These are phyloP conservation scores for Pachymerium ferrugineum DNA, from an alignment of 2,888 invertebrate species.

Conservation along the genomic window DNA sequence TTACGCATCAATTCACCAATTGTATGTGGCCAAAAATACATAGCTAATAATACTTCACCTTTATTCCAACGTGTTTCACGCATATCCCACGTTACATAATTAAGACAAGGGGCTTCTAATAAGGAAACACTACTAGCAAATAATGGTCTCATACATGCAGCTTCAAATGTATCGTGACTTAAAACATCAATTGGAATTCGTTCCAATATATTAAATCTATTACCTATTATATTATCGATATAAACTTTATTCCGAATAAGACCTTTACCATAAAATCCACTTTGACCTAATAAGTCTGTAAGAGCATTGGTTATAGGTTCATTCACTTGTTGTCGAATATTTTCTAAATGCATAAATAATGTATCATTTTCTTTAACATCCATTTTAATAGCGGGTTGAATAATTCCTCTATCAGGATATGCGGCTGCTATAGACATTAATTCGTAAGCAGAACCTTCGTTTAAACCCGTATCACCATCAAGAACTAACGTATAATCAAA, in stretches of 20 bases:
- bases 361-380: conserved; percentile 34
- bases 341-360: conserved; percentile 36
- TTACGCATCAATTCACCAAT: conserved; percentile 34
- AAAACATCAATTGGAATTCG: conserved; percentile 36
- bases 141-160: conserved; percentile 35
- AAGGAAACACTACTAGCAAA: conserved; percentile 35
- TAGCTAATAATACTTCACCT: conserved; percentile 36
- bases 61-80: conserved; percentile 37
- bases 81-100: conserved; percentile 37
- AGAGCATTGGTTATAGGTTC: conserved; percentile 37
- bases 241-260: conserved; percentile 35
- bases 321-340: conserved; percentile 35
- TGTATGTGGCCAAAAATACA: conserved; percentile 37
- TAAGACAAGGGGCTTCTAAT: conserved; percentile 36
- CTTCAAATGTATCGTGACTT: conserved; percentile 37
- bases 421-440: conserved; percentile 36
- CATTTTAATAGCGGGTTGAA: conserved; percentile 37
- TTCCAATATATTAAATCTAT: conserved; percentile 31
- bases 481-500: conserved; percentile 36
- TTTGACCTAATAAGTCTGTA: conserved; percentile 36
- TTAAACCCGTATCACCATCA: conserved; percentile 35
- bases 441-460: conserved; percentile 34
- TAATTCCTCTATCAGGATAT: conserved; percentile 36
- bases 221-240: conserved; percentile 36
- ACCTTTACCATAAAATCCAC: conserved; percentile 37